These are phyloP conservation scores for Furnarius figulus DNA, from an alignment of 2,113 vertebrate genomes.

Conservation along the genomic window DNA sequence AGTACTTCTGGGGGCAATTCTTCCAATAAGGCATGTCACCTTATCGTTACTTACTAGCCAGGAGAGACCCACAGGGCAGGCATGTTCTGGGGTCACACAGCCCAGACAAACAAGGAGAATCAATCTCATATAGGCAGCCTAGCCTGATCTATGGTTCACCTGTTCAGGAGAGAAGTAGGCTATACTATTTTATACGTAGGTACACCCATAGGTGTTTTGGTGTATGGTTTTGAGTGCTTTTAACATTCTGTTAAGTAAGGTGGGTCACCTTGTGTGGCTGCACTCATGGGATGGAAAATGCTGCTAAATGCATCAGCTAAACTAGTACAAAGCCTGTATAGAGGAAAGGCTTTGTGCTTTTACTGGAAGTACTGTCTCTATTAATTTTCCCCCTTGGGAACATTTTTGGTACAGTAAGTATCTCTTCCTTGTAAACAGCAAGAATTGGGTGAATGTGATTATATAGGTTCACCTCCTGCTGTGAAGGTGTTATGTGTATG, in stretches of 20 bases:
- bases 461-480: not conserved
- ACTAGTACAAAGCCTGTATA: not conserved
- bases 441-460: not conserved
- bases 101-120: not conserved
- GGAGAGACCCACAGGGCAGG: not conserved
- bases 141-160: not conserved
- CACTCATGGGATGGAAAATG: not conserved
- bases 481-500: not conserved
- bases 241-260: not conserved
- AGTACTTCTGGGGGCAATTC: not conserved
- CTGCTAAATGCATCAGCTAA: not conserved
- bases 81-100: rapidly evolving
- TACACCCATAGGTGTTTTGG: not conserved
- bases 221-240: not conserved
- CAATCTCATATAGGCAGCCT: not conserved
- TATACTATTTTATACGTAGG: not conserved
- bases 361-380: not conserved
- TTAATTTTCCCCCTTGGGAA: not conserved
- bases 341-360: not conserved
- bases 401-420: not conserved
- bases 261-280: not conserved
- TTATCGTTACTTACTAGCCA: not conserved
- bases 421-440: not conserved
- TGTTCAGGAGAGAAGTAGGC: not conserved
- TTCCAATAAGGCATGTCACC: not conserved